Percentiles rank a stretch among this genome's conserved stretches.
Evolutionary conservation across 2,888 invertebrate genomes (phyloP).

Genomic region (Macrosiphum euphorbiae): DNA sequence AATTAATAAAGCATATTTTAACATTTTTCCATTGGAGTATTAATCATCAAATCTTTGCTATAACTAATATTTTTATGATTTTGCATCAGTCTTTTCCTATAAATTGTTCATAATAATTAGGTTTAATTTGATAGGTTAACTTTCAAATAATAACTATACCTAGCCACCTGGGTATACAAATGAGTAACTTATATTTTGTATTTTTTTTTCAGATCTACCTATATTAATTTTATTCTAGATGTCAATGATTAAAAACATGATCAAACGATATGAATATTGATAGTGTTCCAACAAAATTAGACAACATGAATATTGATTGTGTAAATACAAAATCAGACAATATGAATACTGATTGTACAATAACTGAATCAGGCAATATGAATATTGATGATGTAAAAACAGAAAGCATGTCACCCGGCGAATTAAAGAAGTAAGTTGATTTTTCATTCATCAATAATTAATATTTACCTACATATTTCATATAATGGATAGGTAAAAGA

Average conservation of each 20-base stretch:
- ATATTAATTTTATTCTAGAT: neutral
- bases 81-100: neutral
- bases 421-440: neutral
- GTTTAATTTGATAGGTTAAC: neutral
- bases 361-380: neutral
- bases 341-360: neutral
- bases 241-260: neutral
- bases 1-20: neutral
- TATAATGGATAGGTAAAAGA: neutral
- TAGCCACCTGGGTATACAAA: neutral
- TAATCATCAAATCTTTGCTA: neutral
- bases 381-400: neutral
- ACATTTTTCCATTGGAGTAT: neutral
- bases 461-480: neutral
- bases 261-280: neutral
- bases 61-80: neutral
- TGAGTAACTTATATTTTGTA: neutral
- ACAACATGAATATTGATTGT: neutral
- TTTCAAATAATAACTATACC: neutral
- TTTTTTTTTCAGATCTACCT: neutral
- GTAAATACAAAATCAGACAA: neutral
- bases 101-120: neutral
- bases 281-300: neutral
- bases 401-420: neutral
- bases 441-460: neutral